These are phyloP conservation scores for Hirtodrosophila trivittata DNA, from an alignment of 2,888 invertebrate genomes.

Conservation along the genomic window DNA sequence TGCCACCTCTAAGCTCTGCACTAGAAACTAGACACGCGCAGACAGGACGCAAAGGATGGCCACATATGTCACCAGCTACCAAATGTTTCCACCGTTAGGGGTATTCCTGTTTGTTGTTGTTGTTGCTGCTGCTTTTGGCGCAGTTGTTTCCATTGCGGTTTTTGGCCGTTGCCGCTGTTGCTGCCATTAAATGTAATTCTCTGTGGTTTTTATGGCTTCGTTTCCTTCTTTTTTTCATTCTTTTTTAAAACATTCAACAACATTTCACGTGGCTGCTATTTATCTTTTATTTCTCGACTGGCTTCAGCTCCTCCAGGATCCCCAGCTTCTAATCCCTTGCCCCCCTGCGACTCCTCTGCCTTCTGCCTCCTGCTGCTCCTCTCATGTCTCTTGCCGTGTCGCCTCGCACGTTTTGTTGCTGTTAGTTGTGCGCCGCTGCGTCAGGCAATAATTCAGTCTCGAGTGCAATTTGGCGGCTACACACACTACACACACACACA, in stretches of 20 bases:
- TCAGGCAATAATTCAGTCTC: conserved; percentile 78
- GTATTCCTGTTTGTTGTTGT: conserved; percentile 9
- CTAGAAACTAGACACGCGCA: conserved; percentile 33
- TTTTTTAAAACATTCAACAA: conserved; percentile 76
- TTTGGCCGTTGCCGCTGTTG: conserved; percentile 42
- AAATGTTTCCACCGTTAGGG: conserved; percentile 32
- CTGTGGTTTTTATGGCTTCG: conserved; percentile 78
- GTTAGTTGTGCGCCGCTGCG: conserved; percentile 54
- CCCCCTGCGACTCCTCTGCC: neutral
- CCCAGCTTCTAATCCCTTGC: neutral
- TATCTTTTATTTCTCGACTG: conserved; percentile 74
- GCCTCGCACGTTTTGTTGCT: conserved; percentile 50
- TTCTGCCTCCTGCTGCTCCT: conserved; percentile 27
- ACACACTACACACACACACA: conserved; percentile 10
- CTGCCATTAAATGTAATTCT: conserved; percentile 78
- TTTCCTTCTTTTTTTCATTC: no score
- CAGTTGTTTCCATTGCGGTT: conserved; percentile 68
- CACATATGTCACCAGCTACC: conserved; percentile 48
- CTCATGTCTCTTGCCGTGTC: conserved; percentile 46
- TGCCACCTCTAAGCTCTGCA: conserved; percentile 6
- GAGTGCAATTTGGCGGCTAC: conserved; percentile 69
- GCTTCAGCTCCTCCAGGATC: conserved; percentile 21
- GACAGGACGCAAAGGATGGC: conserved; percentile 21
- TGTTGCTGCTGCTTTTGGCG: conserved; percentile 43
- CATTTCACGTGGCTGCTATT: conserved; percentile 80